Evolutionary conservation across 2,797 vertebrate genomes (phyloP), one percentile per base, ranked within the genome.

Genomic region (Micropoecilia bifurca): DNA sequence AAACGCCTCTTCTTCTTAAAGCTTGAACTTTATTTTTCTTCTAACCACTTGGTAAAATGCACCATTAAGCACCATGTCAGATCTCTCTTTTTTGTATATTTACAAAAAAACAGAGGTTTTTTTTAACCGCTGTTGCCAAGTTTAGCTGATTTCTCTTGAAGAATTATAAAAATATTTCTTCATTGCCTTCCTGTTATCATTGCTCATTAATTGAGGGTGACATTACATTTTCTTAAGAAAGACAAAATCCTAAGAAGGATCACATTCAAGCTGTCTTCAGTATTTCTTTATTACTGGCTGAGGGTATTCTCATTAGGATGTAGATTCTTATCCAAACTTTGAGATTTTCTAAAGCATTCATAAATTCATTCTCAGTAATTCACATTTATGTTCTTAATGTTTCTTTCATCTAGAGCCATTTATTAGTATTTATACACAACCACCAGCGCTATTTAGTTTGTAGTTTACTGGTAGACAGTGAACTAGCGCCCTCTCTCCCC

Each of bases 11-110:
- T 25, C 50, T 20, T 53, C 22, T 81, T 61, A n/a, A 13, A n/a
- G 30, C 50, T 73, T 83, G 59, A 57, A 2, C 20, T 78, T 72
- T 77, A 50, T 50, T 50, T 50, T 50, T 8, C 7, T 50, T 53
- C 22, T 25, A 53, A 25, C 50, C 8, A 25, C 22, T 53, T 53
- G 8, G 7, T 25, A 53, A 53, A 53, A 69, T 68, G 63, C 63
- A 41, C 20, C 20, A 41, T 25, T 39, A 22, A 22, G 3, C 6
- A 33, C 59, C 16, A 33, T 33, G 13, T 61, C 0, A 2, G 57
- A 59, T 59, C 28, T 59, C n/a, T 5, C n/a, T 50, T 50, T 50
- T 57, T 63, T 63, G 14, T 63, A 18, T 55, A 55, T 57, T 55
- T 55, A 57, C 16, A 1, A 3, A 66, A 33, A 33, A 33, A 33